These are phyloP conservation scores for Micronisus gabar DNA, from an alignment of 2,113 vertebrate genomes.

Conservation along the genomic window DNA sequence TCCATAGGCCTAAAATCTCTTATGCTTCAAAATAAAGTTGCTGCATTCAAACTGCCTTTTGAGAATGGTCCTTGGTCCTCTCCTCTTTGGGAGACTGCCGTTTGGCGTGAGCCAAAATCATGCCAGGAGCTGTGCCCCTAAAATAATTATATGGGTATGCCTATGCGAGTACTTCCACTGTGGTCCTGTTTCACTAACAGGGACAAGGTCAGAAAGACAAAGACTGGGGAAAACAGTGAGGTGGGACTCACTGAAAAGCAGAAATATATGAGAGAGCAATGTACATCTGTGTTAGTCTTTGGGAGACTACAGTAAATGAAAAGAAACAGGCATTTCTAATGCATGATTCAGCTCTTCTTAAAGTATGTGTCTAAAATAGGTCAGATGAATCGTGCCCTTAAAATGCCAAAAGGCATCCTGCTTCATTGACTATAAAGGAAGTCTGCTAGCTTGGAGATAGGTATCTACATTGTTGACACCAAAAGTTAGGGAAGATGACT, in stretches of 20 bases:
- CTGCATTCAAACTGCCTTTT: background rate
- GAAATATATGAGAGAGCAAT: background rate
- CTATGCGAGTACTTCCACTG: background rate
- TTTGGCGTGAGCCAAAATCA: background rate
- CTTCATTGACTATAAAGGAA: background rate
- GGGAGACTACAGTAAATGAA: background rate
- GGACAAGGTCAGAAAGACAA: background rate
- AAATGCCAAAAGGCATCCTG: background rate
- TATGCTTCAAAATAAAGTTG: background rate
- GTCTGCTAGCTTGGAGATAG: background rate
- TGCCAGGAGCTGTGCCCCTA: background rate
- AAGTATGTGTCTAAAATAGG: background rate
- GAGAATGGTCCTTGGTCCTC: background rate
- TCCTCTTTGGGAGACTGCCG: background rate
- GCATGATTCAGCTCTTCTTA: background rate
- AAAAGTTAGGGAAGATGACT: background rate
- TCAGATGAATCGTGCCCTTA: background rate
- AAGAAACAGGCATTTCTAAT: background rate
- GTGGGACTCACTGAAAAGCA: background rate
- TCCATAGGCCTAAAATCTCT: background rate
- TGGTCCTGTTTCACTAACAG: background rate
- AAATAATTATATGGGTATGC: background rate
- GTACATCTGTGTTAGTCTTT: background rate
- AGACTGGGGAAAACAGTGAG: background rate
- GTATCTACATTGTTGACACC: background rate